Evolutionary conservation across 2,113 vertebrate species (phyloP).

Genomic region (Labrus mixtus): DNA sequence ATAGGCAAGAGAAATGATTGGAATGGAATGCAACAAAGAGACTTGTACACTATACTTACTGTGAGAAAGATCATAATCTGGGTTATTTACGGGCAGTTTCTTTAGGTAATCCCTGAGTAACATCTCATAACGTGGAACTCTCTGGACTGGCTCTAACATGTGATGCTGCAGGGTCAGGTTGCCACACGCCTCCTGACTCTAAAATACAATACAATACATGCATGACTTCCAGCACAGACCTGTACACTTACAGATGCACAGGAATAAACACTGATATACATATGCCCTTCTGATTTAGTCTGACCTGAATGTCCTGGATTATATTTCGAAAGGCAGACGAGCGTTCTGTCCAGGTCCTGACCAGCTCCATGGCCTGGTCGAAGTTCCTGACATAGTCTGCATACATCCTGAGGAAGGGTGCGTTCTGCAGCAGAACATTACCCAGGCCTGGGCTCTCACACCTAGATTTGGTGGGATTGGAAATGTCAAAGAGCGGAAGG

Average conservation of each 20-base stretch:
- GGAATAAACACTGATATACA: fast-evolving
- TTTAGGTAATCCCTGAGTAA: slow-evolving; percentile 90
- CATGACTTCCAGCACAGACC: background rate
- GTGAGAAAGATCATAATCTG: slow-evolving; percentile 82
- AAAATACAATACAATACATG: background rate
- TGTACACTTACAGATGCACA: background rate
- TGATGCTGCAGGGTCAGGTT: slow-evolving; percentile 86
- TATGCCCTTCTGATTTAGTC: background rate
- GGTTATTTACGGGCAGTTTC: slow-evolving; percentile 83
- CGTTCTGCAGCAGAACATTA: slow-evolving; percentile 88
- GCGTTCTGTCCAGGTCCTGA: slow-evolving; percentile 88
- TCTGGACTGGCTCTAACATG: slow-evolving; percentile 91
- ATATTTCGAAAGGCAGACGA: slow-evolving; percentile 86
- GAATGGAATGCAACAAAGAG: background rate
- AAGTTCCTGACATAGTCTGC: slow-evolving; percentile 90
- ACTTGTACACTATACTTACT: slow-evolving; percentile 78
- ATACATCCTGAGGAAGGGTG: slow-evolving; percentile 93
- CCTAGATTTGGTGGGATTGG: slow-evolving; percentile 73
- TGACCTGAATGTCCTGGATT: slow-evolving; percentile 87
- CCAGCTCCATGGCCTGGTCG: slow-evolving; percentile 85
- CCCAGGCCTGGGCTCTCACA: slow-evolving; percentile 85
- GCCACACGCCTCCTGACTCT: slow-evolving; percentile 86
- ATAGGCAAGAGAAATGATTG: background rate
- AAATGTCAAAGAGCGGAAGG: background rate
- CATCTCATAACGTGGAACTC: slow-evolving; percentile 92